A percentile compares a stretch with the other conserved stretches of the same genome.
These are phyloP conservation scores for Brachyhypopomus occidentalis DNA, from an alignment of 2,113 vertebrate genomes.

Conservation along the genomic window DNA sequence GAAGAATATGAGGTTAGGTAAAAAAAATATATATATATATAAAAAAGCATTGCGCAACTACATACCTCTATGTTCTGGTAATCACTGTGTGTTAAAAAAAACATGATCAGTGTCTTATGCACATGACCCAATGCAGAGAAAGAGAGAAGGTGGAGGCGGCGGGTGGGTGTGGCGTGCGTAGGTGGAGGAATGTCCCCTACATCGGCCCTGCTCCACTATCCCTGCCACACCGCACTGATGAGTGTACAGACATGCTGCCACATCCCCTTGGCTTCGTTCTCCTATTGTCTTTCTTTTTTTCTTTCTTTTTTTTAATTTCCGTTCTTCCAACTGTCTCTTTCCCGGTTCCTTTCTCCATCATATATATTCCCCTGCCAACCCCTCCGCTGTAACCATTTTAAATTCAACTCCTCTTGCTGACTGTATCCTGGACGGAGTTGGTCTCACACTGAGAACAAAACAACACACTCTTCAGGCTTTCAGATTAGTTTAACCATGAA, in stretches of 20 bases:
- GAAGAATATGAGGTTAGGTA: not conserved
- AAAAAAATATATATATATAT: not conserved
- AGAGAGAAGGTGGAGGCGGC: not conserved
- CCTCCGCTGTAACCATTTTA: too few species aligned
- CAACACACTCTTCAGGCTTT: too few species aligned
- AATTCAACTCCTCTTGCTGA: too few species aligned
- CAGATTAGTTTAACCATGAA: too few species aligned
- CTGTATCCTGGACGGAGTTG: too few species aligned
- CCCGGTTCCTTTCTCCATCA: too few species aligned
- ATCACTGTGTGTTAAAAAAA: conserved; percentile 44
- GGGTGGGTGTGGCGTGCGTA: conserved; percentile 15
- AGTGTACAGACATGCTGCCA: conserved; percentile 16
- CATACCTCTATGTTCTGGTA: conserved; percentile 18
- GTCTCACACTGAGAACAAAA: too few species aligned
- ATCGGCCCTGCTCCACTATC: not conserved
- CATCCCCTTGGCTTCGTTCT: not conserved
- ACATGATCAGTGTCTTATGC: conserved; percentile 28
- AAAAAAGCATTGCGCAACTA: not conserved
- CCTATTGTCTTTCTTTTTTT: not conserved
- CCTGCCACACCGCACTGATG: conserved; percentile 20
- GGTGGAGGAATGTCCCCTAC: conserved; percentile 27
- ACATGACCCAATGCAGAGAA: conserved; percentile 30
- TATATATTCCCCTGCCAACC: too few species aligned
- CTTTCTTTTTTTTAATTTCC: too few species aligned
- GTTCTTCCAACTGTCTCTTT: too few species aligned